Conservation (phyloP, 1,140 invertebrate genomes). For the Onthophagus taurus region DNA sequence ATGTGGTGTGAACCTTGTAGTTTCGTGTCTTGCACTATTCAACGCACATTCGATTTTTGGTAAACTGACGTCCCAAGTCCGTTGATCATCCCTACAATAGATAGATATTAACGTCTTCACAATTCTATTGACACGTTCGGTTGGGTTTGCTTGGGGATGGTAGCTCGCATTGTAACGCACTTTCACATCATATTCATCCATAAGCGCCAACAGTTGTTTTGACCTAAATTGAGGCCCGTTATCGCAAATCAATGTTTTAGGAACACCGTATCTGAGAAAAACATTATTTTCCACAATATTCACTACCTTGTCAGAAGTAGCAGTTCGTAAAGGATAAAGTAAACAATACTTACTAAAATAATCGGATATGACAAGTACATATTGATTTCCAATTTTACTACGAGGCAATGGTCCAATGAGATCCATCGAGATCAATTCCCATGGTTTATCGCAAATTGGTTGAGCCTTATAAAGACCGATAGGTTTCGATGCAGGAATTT, state of each 20-base stretch:
- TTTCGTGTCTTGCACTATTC: slow-evolving; percentile 24
- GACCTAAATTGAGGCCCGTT: background rate
- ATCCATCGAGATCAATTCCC: slow-evolving; percentile 25
- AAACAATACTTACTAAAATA: background rate
- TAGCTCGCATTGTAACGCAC: too few species aligned
- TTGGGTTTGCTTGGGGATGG: slow-evolving; percentile 5
- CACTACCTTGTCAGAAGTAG: slow-evolving; percentile 3
- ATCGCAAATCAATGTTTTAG: background rate
- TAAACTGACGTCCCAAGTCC: slow-evolving; percentile 26
- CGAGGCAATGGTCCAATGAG: slow-evolving; percentile 23
- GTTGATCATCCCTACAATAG: slow-evolving; percentile 26
- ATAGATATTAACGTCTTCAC: slow-evolving; percentile 22
- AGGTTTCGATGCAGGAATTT: slow-evolving; percentile 22
- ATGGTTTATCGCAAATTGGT: slow-evolving; percentile 20
- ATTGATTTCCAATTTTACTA: background rate
- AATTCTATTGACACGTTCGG: slow-evolving; percentile 25
- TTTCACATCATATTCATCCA: too few species aligned
- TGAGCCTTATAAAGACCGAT: slow-evolving; percentile 24
- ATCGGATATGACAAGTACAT: background rate
- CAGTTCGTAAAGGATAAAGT: slow-evolving; percentile 6
- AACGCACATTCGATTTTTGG: slow-evolving; percentile 21
- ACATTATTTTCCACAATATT: slow-evolving; percentile 9
- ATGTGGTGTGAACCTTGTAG: slow-evolving; percentile 24
- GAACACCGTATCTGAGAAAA: slow-evolving; percentile 13
- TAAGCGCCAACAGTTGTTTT: background rate